Percentiles rank a stretch among this genome's conserved stretches.
Evolutionary conservation across 2,797 vertebrate genomes (phyloP).

Genomic region (Yasuhikotakia modesta): DNA sequence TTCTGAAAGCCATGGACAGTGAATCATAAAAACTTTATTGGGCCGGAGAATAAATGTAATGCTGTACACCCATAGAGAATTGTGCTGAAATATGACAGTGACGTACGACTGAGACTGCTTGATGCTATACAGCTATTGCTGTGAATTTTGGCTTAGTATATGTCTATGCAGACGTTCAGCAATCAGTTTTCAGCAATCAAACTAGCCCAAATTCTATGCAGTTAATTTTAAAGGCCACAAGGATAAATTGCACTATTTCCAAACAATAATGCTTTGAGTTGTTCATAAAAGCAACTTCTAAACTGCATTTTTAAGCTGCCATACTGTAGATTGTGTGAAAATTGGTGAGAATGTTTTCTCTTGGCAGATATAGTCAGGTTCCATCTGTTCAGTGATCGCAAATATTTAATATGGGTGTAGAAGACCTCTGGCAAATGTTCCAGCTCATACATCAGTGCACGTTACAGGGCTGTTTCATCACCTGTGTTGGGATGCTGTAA

Average conservation of each 20-base stretch:
- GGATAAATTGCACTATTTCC: neutral
- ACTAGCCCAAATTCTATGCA: neutral
- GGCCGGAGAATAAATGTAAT: conserved; percentile 64
- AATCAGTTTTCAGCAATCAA: neutral
- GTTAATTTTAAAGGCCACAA: neutral
- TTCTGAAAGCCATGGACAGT: too few relatives aligned
- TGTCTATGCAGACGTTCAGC: neutral
- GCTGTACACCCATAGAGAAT: conserved; percentile 66
- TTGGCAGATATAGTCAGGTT: neutral
- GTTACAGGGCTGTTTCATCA: neutral
- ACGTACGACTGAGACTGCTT: conserved; percentile 58
- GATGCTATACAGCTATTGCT: conserved; percentile 24
- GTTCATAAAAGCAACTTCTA: neutral
- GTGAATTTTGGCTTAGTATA: neutral
- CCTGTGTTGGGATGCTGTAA: neutral
- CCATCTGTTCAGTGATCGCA: neutral
- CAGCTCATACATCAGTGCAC: neutral
- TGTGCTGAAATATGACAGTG: conserved; percentile 58
- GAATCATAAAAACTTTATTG: too few relatives aligned
- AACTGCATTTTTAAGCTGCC: neutral
- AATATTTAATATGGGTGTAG: neutral
- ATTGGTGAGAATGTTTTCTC: neutral
- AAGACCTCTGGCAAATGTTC: neutral
- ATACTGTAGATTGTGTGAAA: conserved; percentile 1
- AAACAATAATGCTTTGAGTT: neutral